Evolutionary conservation across 2,797 vertebrate genomes (phyloP), one percentile per base, ranked within the genome.

Genomic region (Sebastes hubbsi): DNA sequence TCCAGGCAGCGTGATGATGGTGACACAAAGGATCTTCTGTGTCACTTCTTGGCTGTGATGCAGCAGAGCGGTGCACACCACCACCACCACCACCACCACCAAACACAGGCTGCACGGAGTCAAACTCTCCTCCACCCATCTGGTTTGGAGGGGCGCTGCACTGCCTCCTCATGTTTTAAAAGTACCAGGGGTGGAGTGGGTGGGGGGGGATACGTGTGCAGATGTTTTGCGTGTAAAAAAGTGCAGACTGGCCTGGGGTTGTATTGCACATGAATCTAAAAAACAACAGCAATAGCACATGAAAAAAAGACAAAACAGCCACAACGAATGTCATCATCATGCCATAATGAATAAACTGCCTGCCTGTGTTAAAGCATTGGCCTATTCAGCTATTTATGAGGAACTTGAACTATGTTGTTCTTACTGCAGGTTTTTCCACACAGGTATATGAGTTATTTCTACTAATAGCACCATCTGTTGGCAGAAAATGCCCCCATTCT

Each of bases 1-100:
- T 92, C 91, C 89, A 87, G 91, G 92, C 91, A 87, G 85, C 20
- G 75, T 81, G 89, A 90, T 83, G 84, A 86, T 80, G 83, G 87
- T 84, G 91, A 90, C 92, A 95, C 93, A 95, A 95, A 90, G 91
- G 85, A 83, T 90, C 84, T 84, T 90, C 89, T 94, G 92, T 94
- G 93, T 90, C 90, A 86, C 89, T 94, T 46, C 16, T 46, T 89
- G 89, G 92, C 89, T 68, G 81, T 88, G 90, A 93, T 91, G 90
- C 87, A 88, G 92, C 88, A 81, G 83, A 88, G 83, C 63, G 62
- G 62, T 85, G 83, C 78, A 20, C 72, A n/a, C 75, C 49, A 18
- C 36, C 36, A 22, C 22, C 22, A 18, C 36, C 36, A 22, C 22
- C 22, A 22, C 22, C 22, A 38, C 46, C 18, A n/a, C 68, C 69